Percentiles rank a stretch among this genome's conserved stretches.
phyloP scores from a whole-genome alignment of 1,140 invertebrate genomes.

The Meloidogyne hapla region DNA sequence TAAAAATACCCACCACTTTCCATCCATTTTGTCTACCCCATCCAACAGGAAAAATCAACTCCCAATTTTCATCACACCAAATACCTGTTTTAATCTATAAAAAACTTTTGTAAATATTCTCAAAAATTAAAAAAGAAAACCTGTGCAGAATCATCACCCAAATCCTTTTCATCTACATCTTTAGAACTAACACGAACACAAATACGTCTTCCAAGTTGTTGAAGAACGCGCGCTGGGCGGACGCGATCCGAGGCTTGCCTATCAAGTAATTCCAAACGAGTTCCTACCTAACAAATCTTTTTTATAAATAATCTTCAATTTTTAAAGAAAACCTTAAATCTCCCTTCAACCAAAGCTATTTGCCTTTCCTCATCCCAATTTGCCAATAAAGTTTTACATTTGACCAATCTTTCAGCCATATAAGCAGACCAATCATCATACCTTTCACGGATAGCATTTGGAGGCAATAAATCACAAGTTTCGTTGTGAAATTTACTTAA shows the following conservation, averaged over 20 bases:
- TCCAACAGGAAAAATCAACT: slow-evolving; percentile 47
- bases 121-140: not conserved
- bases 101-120: not conserved
- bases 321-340: slow-evolving; percentile 32
- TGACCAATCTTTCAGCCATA: slow-evolving; percentile 4
- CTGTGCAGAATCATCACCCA: slow-evolving; percentile 23
- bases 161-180: slow-evolving; percentile 32
- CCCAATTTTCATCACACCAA: slow-evolving; percentile 42
- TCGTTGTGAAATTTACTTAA: not conserved
- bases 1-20: slow-evolving; percentile 20
- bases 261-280: slow-evolving; percentile 48
- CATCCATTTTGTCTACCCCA: slow-evolving; percentile 43
- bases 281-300: slow-evolving; percentile 35
- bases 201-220: slow-evolving; percentile 36
- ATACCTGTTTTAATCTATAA: slow-evolving; percentile 26
- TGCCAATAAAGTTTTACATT: slow-evolving; percentile 23
- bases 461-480: slow-evolving; percentile 30
- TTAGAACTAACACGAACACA: slow-evolving; percentile 27
- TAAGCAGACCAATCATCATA: slow-evolving; percentile 31
- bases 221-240: slow-evolving; percentile 42
- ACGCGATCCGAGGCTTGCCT: slow-evolving; percentile 30
- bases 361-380: slow-evolving; percentile 23
- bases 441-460: slow-evolving; percentile 27
- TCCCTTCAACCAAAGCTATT: slow-evolving; percentile 26
- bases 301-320: not conserved